Evolutionary conservation across 2,888 invertebrate species (phyloP).

Genomic region (Seladonia tumulorum): DNA sequence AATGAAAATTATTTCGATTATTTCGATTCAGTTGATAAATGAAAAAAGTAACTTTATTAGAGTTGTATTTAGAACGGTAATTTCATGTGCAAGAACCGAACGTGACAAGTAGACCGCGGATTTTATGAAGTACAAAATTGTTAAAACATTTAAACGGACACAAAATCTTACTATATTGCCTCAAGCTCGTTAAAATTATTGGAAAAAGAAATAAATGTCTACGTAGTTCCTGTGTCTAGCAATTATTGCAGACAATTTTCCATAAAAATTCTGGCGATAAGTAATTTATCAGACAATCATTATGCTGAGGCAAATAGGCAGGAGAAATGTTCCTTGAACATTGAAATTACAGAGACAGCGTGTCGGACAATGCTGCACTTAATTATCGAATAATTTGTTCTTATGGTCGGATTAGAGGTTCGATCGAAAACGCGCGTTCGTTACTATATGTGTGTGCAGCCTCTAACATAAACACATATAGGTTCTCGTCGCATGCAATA

Average conservation of each 20-base stretch:
- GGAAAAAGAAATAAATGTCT: too few species aligned
- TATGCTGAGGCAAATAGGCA: background rate
- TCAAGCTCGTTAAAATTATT: too few species aligned
- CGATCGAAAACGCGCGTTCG: background rate
- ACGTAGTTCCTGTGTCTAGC: too few species aligned
- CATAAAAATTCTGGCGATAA: background rate
- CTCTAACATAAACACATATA: conserved; percentile 12
- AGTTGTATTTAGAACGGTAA: background rate
- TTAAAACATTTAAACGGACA: too few species aligned
- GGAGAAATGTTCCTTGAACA: background rate
- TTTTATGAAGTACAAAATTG: too few species aligned
- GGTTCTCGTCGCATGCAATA: conserved; percentile 21
- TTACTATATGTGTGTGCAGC: background rate
- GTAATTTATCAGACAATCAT: background rate
- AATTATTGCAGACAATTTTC: too few species aligned
- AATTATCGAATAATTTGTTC: conserved; percentile 16
- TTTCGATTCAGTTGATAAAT: too few species aligned
- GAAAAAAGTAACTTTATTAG: too few species aligned
- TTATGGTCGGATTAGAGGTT: background rate
- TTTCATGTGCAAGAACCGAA: background rate
- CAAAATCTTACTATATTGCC: too few species aligned
- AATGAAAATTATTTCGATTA: background rate
- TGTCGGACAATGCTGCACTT: background rate
- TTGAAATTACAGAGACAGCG: background rate
- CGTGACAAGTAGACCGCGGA: background rate